Evolutionary conservation across 2,797 vertebrate genomes (phyloP).

Genomic region (Zalophus californianus): DNA sequence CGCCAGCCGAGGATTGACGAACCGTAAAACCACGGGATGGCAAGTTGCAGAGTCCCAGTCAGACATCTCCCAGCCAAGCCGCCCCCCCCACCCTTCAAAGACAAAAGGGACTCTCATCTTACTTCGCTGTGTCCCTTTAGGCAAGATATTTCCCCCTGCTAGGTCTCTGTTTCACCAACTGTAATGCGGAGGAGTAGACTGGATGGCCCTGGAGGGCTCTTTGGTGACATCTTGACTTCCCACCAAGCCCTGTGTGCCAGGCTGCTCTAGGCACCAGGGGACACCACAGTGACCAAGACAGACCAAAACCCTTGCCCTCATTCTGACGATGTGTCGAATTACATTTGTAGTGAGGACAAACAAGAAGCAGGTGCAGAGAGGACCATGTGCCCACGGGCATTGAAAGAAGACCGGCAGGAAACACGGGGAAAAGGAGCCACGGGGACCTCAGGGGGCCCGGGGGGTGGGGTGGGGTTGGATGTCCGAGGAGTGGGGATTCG

Average conservation of each 20-base stretch:
- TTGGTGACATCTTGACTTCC: background rate
- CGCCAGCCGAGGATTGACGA: too few species aligned
- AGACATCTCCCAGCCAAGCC: background rate
- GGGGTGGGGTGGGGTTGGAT: rapidly evolving
- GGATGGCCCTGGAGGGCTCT: background rate
- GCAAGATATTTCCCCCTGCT: background rate
- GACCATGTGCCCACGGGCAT: rapidly evolving
- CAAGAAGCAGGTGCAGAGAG: background rate
- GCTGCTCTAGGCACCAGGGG: background rate
- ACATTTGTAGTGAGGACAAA: too few species aligned
- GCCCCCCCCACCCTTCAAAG: too few species aligned
- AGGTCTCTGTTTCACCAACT: background rate
- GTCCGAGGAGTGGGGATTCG: too few species aligned
- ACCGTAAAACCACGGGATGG: background rate
- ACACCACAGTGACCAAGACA: background rate
- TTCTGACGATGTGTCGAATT: background rate
- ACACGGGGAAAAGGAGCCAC: rapidly evolving
- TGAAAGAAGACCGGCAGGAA: background rate
- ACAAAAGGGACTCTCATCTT: too few species aligned
- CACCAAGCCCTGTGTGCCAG: background rate
- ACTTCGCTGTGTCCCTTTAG: background rate
- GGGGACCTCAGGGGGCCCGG: rapidly evolving
- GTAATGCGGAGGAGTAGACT: background rate
- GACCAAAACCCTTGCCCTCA: background rate
- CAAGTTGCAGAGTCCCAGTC: background rate